Percentiles rank a stretch among this genome's conserved stretches.
These are phyloP conservation scores for Morone chrysops DNA, from an alignment of 2,113 vertebrate genomes.

Conservation along the genomic window DNA sequence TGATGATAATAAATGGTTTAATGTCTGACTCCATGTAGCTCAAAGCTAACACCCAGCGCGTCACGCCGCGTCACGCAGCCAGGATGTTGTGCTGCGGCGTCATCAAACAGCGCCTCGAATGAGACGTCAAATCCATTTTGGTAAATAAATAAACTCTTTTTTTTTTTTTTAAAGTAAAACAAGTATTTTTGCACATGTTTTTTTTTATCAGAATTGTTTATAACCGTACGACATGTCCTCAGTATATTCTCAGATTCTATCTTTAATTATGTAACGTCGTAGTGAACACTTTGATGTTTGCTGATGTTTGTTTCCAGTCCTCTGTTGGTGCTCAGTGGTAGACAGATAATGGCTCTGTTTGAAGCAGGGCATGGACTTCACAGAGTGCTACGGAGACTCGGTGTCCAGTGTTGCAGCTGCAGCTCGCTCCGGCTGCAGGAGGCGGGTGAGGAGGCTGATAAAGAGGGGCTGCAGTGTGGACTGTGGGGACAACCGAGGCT, in stretches of 20 bases:
- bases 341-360: too few relatives aligned
- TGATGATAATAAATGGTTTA: not conserved
- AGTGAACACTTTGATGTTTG: too few relatives aligned
- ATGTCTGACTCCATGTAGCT: not conserved
- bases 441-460: slow-evolving; percentile 85
- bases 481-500: slow-evolving; percentile 93
- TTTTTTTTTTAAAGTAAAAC: not conserved
- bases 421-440: slow-evolving; percentile 84
- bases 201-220: fast-evolving
- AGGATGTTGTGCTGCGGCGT: slow-evolving; percentile 46
- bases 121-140: fast-evolving
- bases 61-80: not conserved
- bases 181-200: not conserved
- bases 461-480: slow-evolving; percentile 85
- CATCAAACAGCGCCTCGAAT: slow-evolving; percentile 28
- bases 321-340: not conserved
- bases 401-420: slow-evolving; percentile 90
- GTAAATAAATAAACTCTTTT: not conserved
- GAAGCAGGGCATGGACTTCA: slow-evolving; percentile 89
- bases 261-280: too few relatives aligned
- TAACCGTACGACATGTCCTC: fast-evolving
- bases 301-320: not conserved
- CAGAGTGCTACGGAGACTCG: slow-evolving; percentile 88
- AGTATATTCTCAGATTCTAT: too few relatives aligned
- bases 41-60: not conserved